Evolutionary conservation across 2,888 invertebrate genomes (phyloP).

Genomic region (Tridacna gigas): DNA sequence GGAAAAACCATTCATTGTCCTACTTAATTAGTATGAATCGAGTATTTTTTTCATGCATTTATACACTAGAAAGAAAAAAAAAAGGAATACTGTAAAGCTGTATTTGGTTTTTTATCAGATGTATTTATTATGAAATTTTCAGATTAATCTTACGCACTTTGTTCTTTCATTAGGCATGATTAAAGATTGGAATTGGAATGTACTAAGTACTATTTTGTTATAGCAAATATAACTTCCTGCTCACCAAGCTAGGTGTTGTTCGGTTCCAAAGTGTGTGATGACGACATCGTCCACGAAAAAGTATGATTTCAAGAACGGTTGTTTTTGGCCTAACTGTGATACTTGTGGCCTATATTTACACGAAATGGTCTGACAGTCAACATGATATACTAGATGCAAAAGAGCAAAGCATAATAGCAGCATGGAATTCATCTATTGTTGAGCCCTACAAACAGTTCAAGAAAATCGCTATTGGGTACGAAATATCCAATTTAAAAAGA

Average conservation of each 20-base stretch:
- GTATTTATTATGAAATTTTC: too few relatives aligned
- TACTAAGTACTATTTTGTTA: not conserved
- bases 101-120: too few relatives aligned
- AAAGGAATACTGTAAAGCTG: too few relatives aligned
- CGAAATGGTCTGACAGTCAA: conserved; percentile 33
- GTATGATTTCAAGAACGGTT: conserved; percentile 58
- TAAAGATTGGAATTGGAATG: too few relatives aligned
- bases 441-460: conserved; percentile 62
- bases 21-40: too few relatives aligned
- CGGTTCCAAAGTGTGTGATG: not conserved
- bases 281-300: conserved; percentile 16
- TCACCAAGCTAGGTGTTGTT: not conserved
- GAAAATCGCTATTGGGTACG: conserved; percentile 71
- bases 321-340: conserved; percentile 53
- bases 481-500: not conserved
- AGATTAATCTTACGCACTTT: too few relatives aligned
- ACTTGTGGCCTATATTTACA: conserved; percentile 57
- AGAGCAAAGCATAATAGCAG: conserved; percentile 67
- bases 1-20: too few relatives aligned
- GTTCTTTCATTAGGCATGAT: too few relatives aligned
- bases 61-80: too few relatives aligned
- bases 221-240: not conserved
- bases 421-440: conserved; percentile 66
- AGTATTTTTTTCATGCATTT: too few relatives aligned
- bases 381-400: conserved; percentile 30